Base-by-base conservation (phyloP, 2,797 vertebrate genomes). In the Calcarius lapponicus region DNA sequence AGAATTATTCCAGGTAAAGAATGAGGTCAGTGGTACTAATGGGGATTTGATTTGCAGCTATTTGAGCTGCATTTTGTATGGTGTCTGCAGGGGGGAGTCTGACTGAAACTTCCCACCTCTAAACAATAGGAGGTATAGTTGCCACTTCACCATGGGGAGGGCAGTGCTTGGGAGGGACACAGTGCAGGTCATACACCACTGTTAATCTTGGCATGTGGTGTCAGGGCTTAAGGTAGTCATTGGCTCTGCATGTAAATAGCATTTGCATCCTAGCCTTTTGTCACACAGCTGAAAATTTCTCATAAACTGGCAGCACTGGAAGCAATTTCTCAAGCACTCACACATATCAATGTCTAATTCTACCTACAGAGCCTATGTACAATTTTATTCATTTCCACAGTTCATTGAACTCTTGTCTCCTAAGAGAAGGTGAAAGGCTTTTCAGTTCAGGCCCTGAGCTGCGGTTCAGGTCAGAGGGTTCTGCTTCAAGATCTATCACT, bases 21-120 rank as follows among this genome's bases (percentile, higher is more conserved):
- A 88, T 96, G 94, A 98, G 75, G 66, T 96, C 95, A 97, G 93
- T 81, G 54, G 66, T 96, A 89, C 74, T 95, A 92, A 95, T 83
- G 36, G 69, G 50, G 58, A 36, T 92, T 88, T 92, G 60, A 90
- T 88, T 91, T 94, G 82, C 58, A 79, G 31, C n/a, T 60, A n/a
- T 85, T 60, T 62, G 29, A 85, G 26, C 54, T 76, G 11, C 21
- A 22, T 82, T 83, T 38, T 65, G 4, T 70, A 21, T 40, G 43
- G 25, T 40, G 48, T 60, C 88, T 83, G 42, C 28, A 29, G 54
- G 71, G 18, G 9, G 43, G 61, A 72, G 66, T 24, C 17, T 80
- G 67, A 86, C 57, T 62, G n/a, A 16, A 79, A 57, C 28, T 48
- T 81, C 28, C n/a, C 45, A 32, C 21, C 16, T 47, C 32, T n/a